Percentiles rank a stretch among this genome's conserved stretches.
Evolutionary conservation across 2,797 vertebrate genomes (phyloP).

Genomic region (Anabacerthia variegaticeps): DNA sequence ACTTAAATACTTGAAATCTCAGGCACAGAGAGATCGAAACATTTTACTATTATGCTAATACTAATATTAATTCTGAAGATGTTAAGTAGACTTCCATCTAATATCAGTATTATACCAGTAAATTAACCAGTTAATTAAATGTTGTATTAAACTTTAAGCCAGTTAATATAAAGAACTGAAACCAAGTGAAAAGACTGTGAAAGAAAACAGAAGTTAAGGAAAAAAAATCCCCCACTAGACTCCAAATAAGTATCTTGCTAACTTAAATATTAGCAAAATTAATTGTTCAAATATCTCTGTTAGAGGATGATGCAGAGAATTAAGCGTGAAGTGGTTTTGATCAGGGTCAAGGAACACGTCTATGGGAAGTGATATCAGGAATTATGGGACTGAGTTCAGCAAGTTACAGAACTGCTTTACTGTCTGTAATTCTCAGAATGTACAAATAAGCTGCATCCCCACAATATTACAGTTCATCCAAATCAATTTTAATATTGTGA

Average conservation of each 20-base stretch:
- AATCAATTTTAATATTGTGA: not conserved
- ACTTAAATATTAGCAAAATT: not conserved
- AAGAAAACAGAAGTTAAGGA: not conserved
- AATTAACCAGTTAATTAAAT: not conserved
- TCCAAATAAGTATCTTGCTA: not conserved
- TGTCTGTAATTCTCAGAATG: not conserved
- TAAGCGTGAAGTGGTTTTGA: not conserved
- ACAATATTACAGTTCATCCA: not conserved
- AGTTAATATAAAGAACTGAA: not conserved
- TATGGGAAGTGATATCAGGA: not conserved
- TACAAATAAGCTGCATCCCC: not conserved
- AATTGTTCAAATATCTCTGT: not conserved
- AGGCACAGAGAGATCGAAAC: not conserved
- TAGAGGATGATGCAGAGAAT: not conserved
- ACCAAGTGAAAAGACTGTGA: not conserved
- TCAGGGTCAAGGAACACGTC: not conserved
- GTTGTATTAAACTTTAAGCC: not conserved
- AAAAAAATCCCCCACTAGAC: not conserved
- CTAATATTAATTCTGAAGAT: not conserved
- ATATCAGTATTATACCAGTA: not conserved
- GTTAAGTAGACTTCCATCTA: not conserved
- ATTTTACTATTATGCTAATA: not conserved
- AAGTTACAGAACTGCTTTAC: not conserved
- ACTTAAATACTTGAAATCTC: not conserved
- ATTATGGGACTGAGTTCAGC: not conserved